Conservation (phyloP, 2,113 vertebrate genomes). For the Spermophilus dauricus region DNA sequence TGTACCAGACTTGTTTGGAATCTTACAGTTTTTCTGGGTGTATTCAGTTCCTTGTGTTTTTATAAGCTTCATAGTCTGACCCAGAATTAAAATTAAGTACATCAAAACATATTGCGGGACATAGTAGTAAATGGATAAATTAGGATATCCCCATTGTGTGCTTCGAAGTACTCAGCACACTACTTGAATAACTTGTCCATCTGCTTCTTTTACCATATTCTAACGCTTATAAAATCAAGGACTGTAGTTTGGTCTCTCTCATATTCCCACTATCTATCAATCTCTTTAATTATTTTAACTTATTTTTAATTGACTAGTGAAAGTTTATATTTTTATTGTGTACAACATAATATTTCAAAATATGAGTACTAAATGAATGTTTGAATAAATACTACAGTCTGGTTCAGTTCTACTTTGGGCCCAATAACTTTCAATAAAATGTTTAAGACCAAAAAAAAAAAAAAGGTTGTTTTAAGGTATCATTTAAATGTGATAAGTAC, state of each 20-base stretch:
- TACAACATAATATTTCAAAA: background rate
- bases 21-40: background rate
- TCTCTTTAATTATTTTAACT: background rate
- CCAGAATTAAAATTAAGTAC: background rate
- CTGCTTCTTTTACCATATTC: background rate
- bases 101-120: background rate
- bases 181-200: background rate
- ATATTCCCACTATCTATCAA: background rate
- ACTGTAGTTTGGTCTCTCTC: background rate
- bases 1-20: background rate
- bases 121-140: background rate
- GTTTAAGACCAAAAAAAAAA: background rate
- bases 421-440: conserved; percentile 9
- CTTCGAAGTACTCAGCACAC: background rate
- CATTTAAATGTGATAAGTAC: background rate
- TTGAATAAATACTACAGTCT: background rate
- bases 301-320: background rate
- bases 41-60: background rate
- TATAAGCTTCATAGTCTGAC: background rate
- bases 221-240: background rate
- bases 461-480: background rate
- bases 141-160: background rate
- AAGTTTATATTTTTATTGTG: background rate
- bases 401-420: background rate
- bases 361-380: background rate